Base-by-base conservation (phyloP, 2,797 vertebrate genomes). In the Ctenopoma kingsleyae region DNA sequence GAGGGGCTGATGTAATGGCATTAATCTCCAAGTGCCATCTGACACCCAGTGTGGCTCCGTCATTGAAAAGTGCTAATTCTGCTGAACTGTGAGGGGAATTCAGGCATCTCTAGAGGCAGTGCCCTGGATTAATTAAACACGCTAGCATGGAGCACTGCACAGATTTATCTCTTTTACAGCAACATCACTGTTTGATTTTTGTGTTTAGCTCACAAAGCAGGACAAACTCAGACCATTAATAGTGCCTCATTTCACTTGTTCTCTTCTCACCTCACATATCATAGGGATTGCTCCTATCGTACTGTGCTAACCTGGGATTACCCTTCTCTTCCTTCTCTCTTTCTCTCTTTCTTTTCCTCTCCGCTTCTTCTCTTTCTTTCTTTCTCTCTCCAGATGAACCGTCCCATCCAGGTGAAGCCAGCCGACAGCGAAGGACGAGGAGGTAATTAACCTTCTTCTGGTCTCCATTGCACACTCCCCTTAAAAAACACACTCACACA, bases 351-450 rank as follows among this genome's bases (percentile, higher is more conserved):
- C 43, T 44, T 9, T 46, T 4, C 5, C 6, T 74, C 63, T 48
- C n/a, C 15, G 48, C 22, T 64, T 16, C 66, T 44, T 57, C 32
- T 74, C 22, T 32, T 7, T 84, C 62, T 54, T 47, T 71, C 44
- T 58, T 23, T 63, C 51, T 87, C 66, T 81, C 92, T 94, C 44
- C 94, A 99, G 98, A 99, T 99, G 98, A 99, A 99, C 93, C 96
- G 98, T 88, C 98, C 98, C 17, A 99, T 99, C 96, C 98, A 99
- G 94, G 98, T 99, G 96, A 99, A 99, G 90, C 98, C 98, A 86
- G 98, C 98, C 83, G 98, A 99, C 96, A 99, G 98, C 88, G 98
- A 99, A 95, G 98, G 98, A 94, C 96, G 98, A 96, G 98, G 98
- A 99, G 98, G 98, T 99, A 98, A 96, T 96, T 94, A 94, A 92